A percentile compares a stretch with the other conserved stretches of the same genome.
phyloP scores from a whole-genome alignment of 1,140 invertebrate species.

The Papilio polyxenes region DNA sequence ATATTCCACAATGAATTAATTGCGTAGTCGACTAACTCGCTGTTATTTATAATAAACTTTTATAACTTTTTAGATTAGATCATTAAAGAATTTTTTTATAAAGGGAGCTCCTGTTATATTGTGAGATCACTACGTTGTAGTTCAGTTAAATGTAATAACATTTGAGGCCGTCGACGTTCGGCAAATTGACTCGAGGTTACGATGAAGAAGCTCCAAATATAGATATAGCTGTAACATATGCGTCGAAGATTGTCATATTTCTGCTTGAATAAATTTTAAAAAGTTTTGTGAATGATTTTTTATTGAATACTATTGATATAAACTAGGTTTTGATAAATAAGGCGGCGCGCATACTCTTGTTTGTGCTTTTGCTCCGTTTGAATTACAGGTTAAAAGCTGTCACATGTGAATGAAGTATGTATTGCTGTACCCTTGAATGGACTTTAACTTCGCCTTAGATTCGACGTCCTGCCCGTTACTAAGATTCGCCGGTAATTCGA shows the following conservation, averaged over 20 bases:
- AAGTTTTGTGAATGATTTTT: slow-evolving; percentile 56
- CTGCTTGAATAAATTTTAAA: slow-evolving; percentile 75
- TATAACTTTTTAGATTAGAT: slow-evolving; percentile 45
- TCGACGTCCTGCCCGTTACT: no score
- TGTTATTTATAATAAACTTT: slow-evolving; percentile 48
- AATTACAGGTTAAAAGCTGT: slow-evolving; percentile 56
- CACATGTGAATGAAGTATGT: no score
- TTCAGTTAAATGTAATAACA: slow-evolving; percentile 56
- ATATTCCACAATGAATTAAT: slow-evolving; percentile 47
- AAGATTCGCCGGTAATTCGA: no score
- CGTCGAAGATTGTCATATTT: slow-evolving; percentile 73
- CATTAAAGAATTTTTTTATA: slow-evolving; percentile 42
- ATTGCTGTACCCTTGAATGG: no score
- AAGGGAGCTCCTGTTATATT: slow-evolving; percentile 39
- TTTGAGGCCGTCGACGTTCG: slow-evolving; percentile 43
- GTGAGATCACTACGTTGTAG: slow-evolving; percentile 62
- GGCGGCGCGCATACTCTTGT: slow-evolving; percentile 71
- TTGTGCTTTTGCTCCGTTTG: slow-evolving; percentile 58
- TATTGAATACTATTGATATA: slow-evolving; percentile 44
- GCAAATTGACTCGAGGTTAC: slow-evolving; percentile 44
- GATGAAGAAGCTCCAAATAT: slow-evolving; percentile 54
- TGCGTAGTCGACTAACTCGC: slow-evolving; percentile 48
- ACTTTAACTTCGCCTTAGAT: no score
- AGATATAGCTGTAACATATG: slow-evolving; percentile 70
- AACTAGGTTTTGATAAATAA: slow-evolving; percentile 16